Percentiles rank a stretch among this genome's conserved stretches.
These are phyloP conservation scores for Blennius ocellaris DNA, from an alignment of 2,113 vertebrate species.

Conservation along the genomic window DNA sequence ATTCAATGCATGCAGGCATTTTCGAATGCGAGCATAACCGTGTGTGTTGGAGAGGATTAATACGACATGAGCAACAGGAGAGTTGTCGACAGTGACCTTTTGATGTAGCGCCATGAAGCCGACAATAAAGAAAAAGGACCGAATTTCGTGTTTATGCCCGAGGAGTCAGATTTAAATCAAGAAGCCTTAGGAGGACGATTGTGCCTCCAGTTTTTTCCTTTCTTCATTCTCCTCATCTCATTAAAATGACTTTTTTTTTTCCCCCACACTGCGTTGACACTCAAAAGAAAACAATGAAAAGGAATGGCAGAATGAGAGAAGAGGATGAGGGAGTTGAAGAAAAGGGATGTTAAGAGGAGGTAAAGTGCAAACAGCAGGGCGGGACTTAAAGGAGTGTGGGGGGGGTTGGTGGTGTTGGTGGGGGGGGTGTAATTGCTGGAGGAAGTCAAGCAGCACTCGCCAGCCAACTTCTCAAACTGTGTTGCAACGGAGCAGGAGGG, in stretches of 20 bases:
- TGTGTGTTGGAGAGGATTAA: constrained; percentile 28
- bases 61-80: constrained; percentile 13
- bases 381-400: constrained; percentile 14
- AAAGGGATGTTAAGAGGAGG: constrained; percentile 42
- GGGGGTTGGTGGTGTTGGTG: too few species aligned
- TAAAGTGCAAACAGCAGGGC: constrained; percentile 37
- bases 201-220: constrained; percentile 29
- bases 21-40: constrained; percentile 4
- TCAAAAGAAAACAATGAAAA: constrained; percentile 22
- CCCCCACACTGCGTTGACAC: not conserved
- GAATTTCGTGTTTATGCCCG: constrained; percentile 24
- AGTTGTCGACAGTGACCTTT: constrained; percentile 37
- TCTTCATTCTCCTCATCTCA: constrained; percentile 40
- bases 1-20: not conserved
- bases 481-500: constrained; percentile 12
- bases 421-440: constrained; percentile 50
- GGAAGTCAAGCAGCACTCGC: constrained; percentile 32
- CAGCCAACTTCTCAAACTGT: constrained; percentile 36
- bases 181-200: not conserved
- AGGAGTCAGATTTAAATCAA: constrained; percentile 4
- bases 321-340: not conserved
- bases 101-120: not conserved
- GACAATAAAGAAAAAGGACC: constrained; percentile 9
- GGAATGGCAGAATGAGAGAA: not conserved
- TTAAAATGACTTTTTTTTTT: too few species aligned